These are phyloP conservation scores for Bergia sp. DNA, from an alignment of 92 coral and sea anemone species.

Conservation along the genomic window DNA sequence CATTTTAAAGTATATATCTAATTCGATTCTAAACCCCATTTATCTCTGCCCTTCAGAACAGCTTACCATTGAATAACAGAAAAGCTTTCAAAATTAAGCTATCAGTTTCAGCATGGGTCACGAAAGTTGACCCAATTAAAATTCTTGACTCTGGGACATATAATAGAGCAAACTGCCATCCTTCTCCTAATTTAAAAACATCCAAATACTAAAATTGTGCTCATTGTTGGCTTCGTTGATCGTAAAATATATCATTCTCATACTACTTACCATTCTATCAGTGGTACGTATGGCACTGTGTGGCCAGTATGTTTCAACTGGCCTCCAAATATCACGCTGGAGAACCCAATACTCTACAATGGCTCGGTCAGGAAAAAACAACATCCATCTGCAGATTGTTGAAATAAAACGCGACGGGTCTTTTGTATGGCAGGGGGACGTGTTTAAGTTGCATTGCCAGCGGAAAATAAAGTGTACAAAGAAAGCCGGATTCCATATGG, in stretches of 20 bases:
- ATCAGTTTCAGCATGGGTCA: constrained; percentile 9
- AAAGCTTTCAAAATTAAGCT: neutral
- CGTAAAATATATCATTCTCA: neutral
- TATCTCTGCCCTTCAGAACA: too few relatives aligned
- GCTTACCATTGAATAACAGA: too few relatives aligned
- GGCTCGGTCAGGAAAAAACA: constrained; percentile 14
- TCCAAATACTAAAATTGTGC: neutral
- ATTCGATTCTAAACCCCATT: too few relatives aligned
- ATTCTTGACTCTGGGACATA: neutral
- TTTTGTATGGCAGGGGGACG: neutral
- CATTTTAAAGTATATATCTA: too few relatives aligned
- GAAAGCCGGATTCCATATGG: too few relatives aligned
- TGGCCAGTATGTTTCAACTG: neutral
- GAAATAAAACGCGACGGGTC: neutral
- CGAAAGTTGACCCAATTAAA: neutral
- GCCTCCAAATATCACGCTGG: neutral
- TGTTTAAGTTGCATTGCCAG: too few relatives aligned
- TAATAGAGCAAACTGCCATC: neutral
- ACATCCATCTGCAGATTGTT: constrained; percentile 6
- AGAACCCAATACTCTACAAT: constrained; percentile 5
- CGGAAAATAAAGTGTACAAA: too few relatives aligned
- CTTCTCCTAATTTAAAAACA: too few relatives aligned
- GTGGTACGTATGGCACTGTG: neutral
- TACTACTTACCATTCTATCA: neutral
- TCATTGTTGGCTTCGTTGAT: neutral